Evolutionary conservation across 2,888 invertebrate species (phyloP), one percentile per base, ranked within the genome.

Genomic region (Troides helena): DNA sequence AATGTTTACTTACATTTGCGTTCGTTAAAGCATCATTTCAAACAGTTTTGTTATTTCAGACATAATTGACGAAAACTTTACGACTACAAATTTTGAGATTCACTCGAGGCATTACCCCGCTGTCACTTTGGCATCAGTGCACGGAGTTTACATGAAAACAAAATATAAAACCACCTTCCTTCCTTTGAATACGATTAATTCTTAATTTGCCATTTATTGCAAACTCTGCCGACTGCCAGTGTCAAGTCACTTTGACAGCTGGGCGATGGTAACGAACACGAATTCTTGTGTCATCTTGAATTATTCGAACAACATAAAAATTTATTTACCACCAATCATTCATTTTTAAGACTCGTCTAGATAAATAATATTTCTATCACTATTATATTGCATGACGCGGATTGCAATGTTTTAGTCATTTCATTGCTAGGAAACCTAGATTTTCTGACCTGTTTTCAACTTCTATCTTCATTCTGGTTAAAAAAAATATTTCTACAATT

Each of bases 31-130:
- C 57, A 23, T n/a, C 23, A 12, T 58, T 58, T 58, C 23, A 23
- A 3, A 21, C 23, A 25, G 14, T 23, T 23, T 53, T 53, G n/a
- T n/a, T 53, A 53, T 53, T n/a, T 53, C 12, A 46, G 2, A 56
- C 56, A 56, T 8, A n/a, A 7, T 56, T 14, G n/a, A n/a, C 61
- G 39, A 21, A 46, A 50, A 53, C 36, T 68, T 30, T 21, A 39
- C 39, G 53, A 69, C 64, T 53, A 53, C 25, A 56, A 63, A 69
- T 61, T 69, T 69, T 53, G 60, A 56, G 64, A 59, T 64, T 68
- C 53, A 64, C 53, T 56, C 30, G 50, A 23, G 64, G 64, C 14
- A 14, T 14, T 46, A 12, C 46, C 10, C 10, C 46, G 14, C 14
- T 14, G 14, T 46, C 46, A 14, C 14, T 14, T 4, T 14, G 46